Evolutionary conservation across 2,888 invertebrate genomes (phyloP), one percentile per base, ranked within the genome.

Genomic region (Strigamia crassipes): DNA sequence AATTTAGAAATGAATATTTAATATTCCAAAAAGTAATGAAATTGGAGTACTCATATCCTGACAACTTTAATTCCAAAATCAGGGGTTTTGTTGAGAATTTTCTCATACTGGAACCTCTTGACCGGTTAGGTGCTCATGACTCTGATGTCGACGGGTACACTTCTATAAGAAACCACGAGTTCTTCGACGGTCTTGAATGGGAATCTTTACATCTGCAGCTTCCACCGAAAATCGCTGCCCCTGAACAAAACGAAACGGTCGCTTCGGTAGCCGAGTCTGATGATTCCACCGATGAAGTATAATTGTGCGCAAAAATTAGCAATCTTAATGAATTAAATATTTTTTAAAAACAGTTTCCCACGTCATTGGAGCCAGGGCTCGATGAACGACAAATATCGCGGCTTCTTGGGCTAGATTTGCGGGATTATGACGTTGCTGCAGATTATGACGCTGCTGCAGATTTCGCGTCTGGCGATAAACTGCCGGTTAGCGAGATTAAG

Each of bases 11-110:
- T 88, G 99, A 99, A 87, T 99, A 96, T 89, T 91, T 96, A 84
- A 96, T 98, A 85, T 97, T 99, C 89, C 96, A 97, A 89, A 97
- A 97, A 89, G 97, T 99, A 85, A 90, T 94, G 81, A 94, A 94
- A 88, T 90, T 96, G 87, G 94, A 96, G 82, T 97, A 96, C 87
- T 93, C 94, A 86, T 96, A 97, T 86, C 97, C 98, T 0, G 94
- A 96, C 87, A 95, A 95, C 46, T 98, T 99, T 88, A 92, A 94
- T 84, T 91, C 92, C 83, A 90, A 92, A 83, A 96, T 96, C n/a
- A 93, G 93, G 88, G 94, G 96, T 89, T 91, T 99, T 85, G 94
- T 99, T 81, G 91, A 93, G 87, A 92, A 93, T 86, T 90, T 99
- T 84, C 89, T 99, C 86, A 94, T 90, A 86, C 88, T 96, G 84